Conservation (phyloP, 1,140 invertebrate genomes). For the Amphibalanus amphitrite region DNA sequence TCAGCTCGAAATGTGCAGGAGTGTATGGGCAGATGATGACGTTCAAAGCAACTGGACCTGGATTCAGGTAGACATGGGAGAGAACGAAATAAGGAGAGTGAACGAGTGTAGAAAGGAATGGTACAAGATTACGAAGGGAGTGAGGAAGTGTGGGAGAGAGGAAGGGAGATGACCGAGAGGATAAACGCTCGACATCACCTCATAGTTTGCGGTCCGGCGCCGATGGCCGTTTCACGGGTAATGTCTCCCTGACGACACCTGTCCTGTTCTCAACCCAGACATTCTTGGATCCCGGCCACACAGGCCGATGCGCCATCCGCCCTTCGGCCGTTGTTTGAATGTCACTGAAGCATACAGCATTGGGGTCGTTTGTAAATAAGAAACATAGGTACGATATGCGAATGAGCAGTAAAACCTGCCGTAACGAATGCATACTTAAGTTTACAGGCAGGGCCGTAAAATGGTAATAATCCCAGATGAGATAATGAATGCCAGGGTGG, state of each 20-base stretch:
- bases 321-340: neutral
- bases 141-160: no score
- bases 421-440: neutral
- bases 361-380: neutral
- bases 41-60: no score
- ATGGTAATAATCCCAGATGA: neutral
- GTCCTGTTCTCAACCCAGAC: neutral
- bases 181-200: no score
- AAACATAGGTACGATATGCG: neutral
- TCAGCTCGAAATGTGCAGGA: no score
- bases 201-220: no score
- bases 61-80: neutral
- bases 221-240: no score
- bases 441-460: neutral
- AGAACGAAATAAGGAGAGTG: neutral
- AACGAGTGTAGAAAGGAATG: no score
- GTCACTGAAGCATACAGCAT: neutral
- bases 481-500: neutral
- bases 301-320: neutral
- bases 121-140: no score
- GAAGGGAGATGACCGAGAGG: neutral
- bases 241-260: neutral
- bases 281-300: neutral
- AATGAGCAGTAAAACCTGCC: neutral
- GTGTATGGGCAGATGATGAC: no score